These are phyloP conservation scores for Struthidea cinerea DNA, from an alignment of 2,113 vertebrate genomes.

Conservation along the genomic window DNA sequence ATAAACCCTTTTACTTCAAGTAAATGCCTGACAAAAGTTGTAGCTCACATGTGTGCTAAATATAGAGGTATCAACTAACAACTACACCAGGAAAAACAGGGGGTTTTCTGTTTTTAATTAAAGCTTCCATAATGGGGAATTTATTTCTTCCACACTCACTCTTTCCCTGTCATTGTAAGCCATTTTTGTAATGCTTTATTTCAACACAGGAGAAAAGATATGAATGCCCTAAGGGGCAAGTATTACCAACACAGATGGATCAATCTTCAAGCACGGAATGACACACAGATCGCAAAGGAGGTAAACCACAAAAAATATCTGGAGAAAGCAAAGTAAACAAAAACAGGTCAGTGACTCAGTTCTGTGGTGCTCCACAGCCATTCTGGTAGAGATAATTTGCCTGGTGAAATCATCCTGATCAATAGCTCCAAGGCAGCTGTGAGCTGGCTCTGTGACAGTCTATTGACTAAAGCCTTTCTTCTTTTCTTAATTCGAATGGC, in stretches of 20 bases:
- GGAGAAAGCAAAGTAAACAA: slow-evolving; percentile 25
- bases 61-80: background rate
- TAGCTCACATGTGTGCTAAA: background rate
- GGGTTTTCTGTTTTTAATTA: slow-evolving; percentile 37
- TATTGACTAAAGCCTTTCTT: slow-evolving; percentile 9
- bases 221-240: slow-evolving; percentile 27
- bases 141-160: slow-evolving; percentile 30
- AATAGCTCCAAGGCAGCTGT: slow-evolving; percentile 16
- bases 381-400: slow-evolving; percentile 24
- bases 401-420: slow-evolving; percentile 22
- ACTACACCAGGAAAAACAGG: background rate
- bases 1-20: background rate
- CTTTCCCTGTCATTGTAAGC: background rate
- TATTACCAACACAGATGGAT: slow-evolving; percentile 52
- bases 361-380: background rate
- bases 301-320: slow-evolving; percentile 23
- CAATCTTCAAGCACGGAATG: slow-evolving; percentile 11
- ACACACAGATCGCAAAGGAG: background rate
- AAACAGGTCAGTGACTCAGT: background rate
- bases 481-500: slow-evolving; percentile 46
- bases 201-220: slow-evolving; percentile 36
- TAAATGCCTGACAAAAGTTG: background rate
- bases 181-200: slow-evolving; percentile 28
- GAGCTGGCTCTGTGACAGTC: slow-evolving; percentile 8
- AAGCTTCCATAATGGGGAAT: background rate